A percentile compares a stretch with the other conserved stretches of the same genome.
Evolutionary conservation across 1,140 invertebrate species (phyloP).

Genomic region (Physella acuta): DNA sequence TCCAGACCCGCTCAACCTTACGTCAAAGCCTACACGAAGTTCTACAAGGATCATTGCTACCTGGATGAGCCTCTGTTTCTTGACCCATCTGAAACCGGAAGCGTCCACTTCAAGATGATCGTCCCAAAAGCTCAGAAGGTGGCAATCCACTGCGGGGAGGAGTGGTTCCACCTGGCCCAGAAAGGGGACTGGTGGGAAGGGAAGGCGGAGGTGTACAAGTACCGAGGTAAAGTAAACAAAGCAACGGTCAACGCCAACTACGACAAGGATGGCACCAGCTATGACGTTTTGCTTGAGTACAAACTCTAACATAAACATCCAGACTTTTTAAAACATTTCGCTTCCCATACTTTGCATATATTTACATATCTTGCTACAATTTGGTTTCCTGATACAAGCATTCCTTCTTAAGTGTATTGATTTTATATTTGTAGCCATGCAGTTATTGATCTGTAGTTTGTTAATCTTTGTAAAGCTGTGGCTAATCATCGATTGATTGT

Average conservation of each 20-base stretch:
- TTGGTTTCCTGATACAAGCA: no score
- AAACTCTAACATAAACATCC: slow-evolving; percentile 23
- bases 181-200: slow-evolving; percentile 40
- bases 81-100: slow-evolving; percentile 25
- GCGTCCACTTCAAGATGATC: slow-evolving; percentile 23
- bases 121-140: slow-evolving; percentile 49
- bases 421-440: no score
- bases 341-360: no score
- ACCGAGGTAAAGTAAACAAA: slow-evolving; percentile 38
- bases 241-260: slow-evolving; percentile 52
- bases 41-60: slow-evolving; percentile 58
- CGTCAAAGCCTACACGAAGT: slow-evolving; percentile 55
- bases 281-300: slow-evolving; percentile 53
- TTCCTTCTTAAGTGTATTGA: no score
- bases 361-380: no score
- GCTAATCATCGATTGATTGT: no score
- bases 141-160: slow-evolving; percentile 47
- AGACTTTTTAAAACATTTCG: background rate
- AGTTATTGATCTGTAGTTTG: no score
- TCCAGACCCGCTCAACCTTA: slow-evolving; percentile 37
- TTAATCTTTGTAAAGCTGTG: no score
- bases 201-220: slow-evolving; percentile 38
- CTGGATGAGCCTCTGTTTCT: slow-evolving; percentile 46
- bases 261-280: slow-evolving; percentile 41
- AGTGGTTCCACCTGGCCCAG: slow-evolving; percentile 52